phyloP scores from a whole-genome alignment of 2,797 vertebrate genomes.

The Carapus acus region DNA sequence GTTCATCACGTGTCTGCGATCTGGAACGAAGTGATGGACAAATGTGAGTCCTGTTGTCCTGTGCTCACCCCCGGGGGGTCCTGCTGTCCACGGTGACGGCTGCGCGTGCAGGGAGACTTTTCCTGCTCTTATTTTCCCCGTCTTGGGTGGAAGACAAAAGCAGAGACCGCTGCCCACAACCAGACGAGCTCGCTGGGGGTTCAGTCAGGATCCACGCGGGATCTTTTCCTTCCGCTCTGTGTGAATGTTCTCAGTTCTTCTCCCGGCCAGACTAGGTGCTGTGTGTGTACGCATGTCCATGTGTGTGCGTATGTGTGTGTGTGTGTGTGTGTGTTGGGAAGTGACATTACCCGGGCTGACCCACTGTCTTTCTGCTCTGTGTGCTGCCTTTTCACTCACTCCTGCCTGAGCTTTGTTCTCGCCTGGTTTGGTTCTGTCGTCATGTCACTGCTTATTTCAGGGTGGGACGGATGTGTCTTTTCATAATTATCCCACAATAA shows the following conservation, averaged over 20 bases:
- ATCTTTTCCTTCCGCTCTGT: conserved; percentile 2
- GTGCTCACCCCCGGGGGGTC: too few relatives aligned
- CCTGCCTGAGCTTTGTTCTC: conserved; percentile 8
- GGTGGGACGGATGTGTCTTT: too few relatives aligned
- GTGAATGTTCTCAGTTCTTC: conserved; percentile 20
- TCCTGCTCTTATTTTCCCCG: neutral
- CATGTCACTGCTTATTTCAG: too few relatives aligned
- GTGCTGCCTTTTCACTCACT: neutral
- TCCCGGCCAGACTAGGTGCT: conserved; percentile 16
- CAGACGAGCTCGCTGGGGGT: conserved; percentile 1
- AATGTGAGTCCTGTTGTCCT: too few relatives aligned
- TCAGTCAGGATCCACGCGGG: neutral
- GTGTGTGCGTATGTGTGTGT: too few relatives aligned
- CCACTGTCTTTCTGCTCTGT: neutral
- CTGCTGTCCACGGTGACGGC: too few relatives aligned
- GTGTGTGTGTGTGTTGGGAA: too few relatives aligned
- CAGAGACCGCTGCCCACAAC: conserved; percentile 3
- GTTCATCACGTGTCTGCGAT: too few relatives aligned
- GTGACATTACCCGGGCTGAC: conserved; percentile 38
- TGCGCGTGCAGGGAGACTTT: neutral
- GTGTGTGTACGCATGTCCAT: too few relatives aligned
- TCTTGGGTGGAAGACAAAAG: neutral
- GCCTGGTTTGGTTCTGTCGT: too few relatives aligned
- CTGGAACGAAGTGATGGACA: too few relatives aligned
- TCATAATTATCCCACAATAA: too few relatives aligned